These are phyloP conservation scores for Macropis europaea DNA, from an alignment of 2,888 invertebrate genomes.

Conservation along the genomic window DNA sequence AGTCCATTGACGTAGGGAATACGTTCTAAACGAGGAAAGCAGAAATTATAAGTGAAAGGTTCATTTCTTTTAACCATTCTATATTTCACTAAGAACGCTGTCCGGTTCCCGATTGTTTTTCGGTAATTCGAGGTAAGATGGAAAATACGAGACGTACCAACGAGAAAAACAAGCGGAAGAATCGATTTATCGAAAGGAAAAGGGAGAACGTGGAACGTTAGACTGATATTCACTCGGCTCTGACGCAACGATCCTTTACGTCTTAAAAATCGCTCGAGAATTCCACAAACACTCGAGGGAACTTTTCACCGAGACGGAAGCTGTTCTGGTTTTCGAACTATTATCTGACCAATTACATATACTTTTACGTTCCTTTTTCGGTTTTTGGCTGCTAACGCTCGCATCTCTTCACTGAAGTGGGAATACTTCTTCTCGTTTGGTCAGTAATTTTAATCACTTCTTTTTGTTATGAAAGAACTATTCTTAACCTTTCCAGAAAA, in stretches of 20 bases:
- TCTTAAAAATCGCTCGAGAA: conserved; percentile 8
- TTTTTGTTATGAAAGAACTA: too few species aligned
- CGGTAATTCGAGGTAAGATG: conserved; percentile 7
- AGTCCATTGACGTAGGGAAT: too few species aligned
- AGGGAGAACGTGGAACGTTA: neutral
- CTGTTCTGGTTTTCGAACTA: neutral
- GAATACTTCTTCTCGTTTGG: too few species aligned
- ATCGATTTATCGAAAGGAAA: conserved; percentile 17
- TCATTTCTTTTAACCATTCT: conserved; percentile 2
- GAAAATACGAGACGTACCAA: conserved; percentile 15
- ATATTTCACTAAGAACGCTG: conserved; percentile 28
- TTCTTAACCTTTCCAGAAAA: too few species aligned
- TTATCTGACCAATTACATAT: too few species aligned
- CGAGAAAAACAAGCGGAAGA: conserved; percentile 6
- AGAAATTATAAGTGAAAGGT: conserved; percentile 24
- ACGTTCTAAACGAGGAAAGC: conserved; percentile 21
- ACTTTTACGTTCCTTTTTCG: too few species aligned
- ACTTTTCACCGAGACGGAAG: neutral
- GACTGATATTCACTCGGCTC: conserved; percentile 33
- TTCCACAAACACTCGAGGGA: neutral
- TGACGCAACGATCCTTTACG: neutral
- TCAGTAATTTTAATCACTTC: too few species aligned
- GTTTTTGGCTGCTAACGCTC: too few species aligned
- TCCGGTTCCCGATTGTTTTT: conserved; percentile 32
- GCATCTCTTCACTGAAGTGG: too few species aligned